Percentiles rank a stretch among this genome's conserved stretches.
These are phyloP conservation scores for Arion vulgaris DNA, from an alignment of 1,140 invertebrate species.

Conservation along the genomic window DNA sequence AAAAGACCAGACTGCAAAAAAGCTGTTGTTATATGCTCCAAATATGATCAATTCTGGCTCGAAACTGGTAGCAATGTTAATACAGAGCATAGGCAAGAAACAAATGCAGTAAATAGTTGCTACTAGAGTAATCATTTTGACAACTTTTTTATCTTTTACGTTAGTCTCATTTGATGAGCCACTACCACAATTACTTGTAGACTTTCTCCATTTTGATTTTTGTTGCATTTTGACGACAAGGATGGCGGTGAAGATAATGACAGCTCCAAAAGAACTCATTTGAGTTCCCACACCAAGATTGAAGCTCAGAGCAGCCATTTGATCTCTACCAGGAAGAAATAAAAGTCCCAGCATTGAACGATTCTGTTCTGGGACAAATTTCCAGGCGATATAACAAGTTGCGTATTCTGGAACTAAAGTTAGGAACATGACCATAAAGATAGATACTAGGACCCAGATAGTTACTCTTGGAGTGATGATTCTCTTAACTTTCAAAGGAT, in stretches of 20 bases:
- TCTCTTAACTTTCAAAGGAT: conserved; percentile 22
- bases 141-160: neutral
- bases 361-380: neutral
- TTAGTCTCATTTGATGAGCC: neutral
- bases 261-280: neutral
- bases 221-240: neutral
- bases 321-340: neutral
- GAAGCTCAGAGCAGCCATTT: neutral
- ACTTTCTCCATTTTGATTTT: neutral
- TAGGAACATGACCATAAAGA: neutral
- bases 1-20: neutral
- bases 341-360: neutral
- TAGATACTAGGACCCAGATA: neutral
- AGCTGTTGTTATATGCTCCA: neutral
- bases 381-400: conserved; percentile 1
- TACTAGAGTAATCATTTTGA: neutral
- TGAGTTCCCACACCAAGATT: neutral
- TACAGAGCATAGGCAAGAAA: neutral
- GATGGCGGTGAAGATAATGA: neutral
- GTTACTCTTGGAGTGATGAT: conserved; percentile 5
- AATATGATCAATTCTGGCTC: neutral
- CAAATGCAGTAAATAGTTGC: neutral
- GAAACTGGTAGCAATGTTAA: neutral
- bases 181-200: neutral
- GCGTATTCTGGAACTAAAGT: neutral